A percentile compares a stretch with the other conserved stretches of the same genome.
Conservation (phyloP, 2,888 invertebrate genomes). For the Yponomeuta malinellus region DNA sequence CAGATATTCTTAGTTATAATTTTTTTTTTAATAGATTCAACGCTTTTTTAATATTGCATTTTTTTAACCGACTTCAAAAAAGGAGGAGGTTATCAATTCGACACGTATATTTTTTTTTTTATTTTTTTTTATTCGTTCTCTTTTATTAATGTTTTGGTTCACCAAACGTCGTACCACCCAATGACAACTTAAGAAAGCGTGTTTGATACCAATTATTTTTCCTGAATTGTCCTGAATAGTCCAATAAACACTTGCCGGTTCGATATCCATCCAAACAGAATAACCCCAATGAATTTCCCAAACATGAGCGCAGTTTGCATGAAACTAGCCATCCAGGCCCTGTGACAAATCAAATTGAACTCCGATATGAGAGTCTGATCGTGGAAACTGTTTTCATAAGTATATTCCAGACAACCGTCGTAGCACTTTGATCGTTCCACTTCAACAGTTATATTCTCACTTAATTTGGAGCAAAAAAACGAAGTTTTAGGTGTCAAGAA, state of each 20-base stretch:
- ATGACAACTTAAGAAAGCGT: too few relatives aligned
- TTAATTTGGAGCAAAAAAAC: slow-evolving; percentile 36
- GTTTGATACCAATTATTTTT: too few relatives aligned
- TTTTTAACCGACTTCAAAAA: too few relatives aligned
- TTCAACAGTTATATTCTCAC: slow-evolving; percentile 25
- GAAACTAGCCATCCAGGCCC: slow-evolving; percentile 44
- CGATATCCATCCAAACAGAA: slow-evolving; percentile 47
- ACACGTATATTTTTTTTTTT: too few relatives aligned
- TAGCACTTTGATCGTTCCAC: slow-evolving; percentile 41
- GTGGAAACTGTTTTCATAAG: slow-evolving; percentile 32
- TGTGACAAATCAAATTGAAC: slow-evolving; percentile 43
- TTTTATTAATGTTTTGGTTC: too few relatives aligned
- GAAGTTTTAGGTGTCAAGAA: slow-evolving; percentile 42
- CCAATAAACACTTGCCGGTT: slow-evolving; percentile 35
- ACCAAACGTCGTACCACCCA: too few relatives aligned
- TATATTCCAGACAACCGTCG: slow-evolving; percentile 38
- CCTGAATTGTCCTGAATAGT: too few relatives aligned
- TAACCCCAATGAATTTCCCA: slow-evolving; percentile 39
- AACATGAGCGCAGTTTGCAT: slow-evolving; percentile 44
- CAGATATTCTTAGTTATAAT: too few relatives aligned
- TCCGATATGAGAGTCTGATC: slow-evolving; percentile 37
- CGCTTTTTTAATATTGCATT: too few relatives aligned
- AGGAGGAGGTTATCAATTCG: too few relatives aligned
- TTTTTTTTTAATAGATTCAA: too few relatives aligned
- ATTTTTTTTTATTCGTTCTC: too few relatives aligned